Base-by-base conservation (phyloP, 2,113 vertebrate genomes). In the Myrmecobius fasciatus region DNA sequence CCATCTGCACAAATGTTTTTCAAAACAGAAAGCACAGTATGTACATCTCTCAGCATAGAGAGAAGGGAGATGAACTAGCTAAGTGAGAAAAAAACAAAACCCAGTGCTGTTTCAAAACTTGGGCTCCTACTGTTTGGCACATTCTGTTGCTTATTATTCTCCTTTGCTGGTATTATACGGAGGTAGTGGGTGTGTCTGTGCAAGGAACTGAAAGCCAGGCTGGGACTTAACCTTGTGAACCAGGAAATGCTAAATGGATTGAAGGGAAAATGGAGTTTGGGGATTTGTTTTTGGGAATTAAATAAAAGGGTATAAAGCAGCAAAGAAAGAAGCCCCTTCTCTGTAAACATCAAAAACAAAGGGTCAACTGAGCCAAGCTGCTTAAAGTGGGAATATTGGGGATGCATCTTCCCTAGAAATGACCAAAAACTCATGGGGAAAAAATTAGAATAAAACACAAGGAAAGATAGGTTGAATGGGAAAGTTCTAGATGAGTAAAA, bases 331-430 rank as follows among this genome's bases (percentile, higher is more conserved):
- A 52, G 0, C 22, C 10, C 88, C 60, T 90, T 92, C 26, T 46
- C 91, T n/a, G 52, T 43, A 93, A 89, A 93, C 89, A 92, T 28
- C n/a, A 54, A 91, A 83, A 46, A 26, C 46, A 67, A 89, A 43
- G 52, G 46, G 6, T 25, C 53, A 51, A 25, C 53, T 25, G 25
- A 53, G 46, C 92, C 25, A 67, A 90, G 43, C 48, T 56, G 53
- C 17, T 75, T 25, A 91, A 67, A 90, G 90, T 48, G 8, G 53
- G 47, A 54, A 52, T 22, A n/a, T 24, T 93, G 14, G 28, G 8
- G 53, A 89, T 48, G 51, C 28, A 96, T 36, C 36, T 89, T 12
- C 3, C n/a, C 67, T 48, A 26, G 83, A 93, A 89, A 52, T 90
- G 22, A 93, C 92, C 51, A n/a, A 91, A 26, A 31, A 14, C 49